Conservation (phyloP, 1,140 invertebrate species). For the Pseudomyrmex pallidus region DNA sequence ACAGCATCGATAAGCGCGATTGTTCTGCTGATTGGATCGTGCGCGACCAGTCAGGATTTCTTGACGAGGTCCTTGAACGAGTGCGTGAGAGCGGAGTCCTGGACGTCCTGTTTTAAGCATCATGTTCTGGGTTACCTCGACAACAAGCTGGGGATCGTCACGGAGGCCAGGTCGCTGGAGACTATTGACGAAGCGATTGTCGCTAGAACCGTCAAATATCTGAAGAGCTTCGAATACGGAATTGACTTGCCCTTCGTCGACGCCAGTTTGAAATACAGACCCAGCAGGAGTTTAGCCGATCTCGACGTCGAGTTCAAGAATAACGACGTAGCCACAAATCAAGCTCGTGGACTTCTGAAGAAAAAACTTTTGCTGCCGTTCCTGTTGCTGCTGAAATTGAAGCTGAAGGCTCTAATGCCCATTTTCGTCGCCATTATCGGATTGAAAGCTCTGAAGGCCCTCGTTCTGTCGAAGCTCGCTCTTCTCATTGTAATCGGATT, state of each 20-base stretch:
- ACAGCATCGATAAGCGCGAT: constrained; percentile 70
- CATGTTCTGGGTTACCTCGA: constrained; percentile 91
- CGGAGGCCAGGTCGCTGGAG: constrained; percentile 86
- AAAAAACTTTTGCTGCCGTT: constrained; percentile 93
- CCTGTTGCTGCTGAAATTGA: constrained; percentile 91
- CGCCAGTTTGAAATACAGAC: constrained; percentile 83
- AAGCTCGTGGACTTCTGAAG: constrained; percentile 90
- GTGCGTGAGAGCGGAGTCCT: constrained; percentile 88
- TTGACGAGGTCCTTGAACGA: constrained; percentile 89
- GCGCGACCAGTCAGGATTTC: constrained; percentile 86
- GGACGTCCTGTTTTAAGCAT: constrained; percentile 89
- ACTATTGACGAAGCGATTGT: constrained; percentile 91
- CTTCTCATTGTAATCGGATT: constrained; percentile 92
- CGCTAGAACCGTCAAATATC: constrained; percentile 88
- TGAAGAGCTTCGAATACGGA: constrained; percentile 90
- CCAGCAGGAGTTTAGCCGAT: constrained; percentile 82
- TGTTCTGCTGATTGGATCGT: constrained; percentile 71
- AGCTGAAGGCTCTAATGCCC: constrained; percentile 93
- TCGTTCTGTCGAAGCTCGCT: constrained; percentile 92
- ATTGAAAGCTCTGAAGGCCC: constrained; percentile 92
- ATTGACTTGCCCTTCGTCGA: constrained; percentile 88
- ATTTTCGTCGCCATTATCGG: constrained; percentile 92
- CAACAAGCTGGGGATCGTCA: constrained; percentile 87
- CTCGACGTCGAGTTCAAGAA: constrained; percentile 89
- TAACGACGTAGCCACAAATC: constrained; percentile 88